Evolutionary conservation across 1,140 invertebrate genomes (phyloP).

Genomic region (Aleiodes sp.): DNA sequence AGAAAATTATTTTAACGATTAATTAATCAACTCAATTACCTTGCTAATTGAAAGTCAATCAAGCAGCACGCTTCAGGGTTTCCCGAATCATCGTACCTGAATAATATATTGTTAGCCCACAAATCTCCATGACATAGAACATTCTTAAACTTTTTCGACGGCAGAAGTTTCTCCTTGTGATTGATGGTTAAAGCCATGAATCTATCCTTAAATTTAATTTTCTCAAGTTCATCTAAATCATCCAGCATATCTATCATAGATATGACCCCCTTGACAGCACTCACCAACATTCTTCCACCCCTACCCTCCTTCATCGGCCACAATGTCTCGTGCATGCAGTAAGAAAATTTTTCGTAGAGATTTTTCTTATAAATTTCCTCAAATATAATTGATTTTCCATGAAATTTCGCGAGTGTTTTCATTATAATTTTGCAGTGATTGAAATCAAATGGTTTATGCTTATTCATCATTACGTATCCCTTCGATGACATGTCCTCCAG

Average conservation of each 20-base stretch:
- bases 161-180: slow-evolving; percentile 53
- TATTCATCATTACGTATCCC: slow-evolving; percentile 66
- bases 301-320: slow-evolving; percentile 60
- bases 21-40: slow-evolving; percentile 57
- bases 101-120: slow-evolving; percentile 75
- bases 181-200: slow-evolving; percentile 25
- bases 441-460: slow-evolving; percentile 65
- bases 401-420: slow-evolving; percentile 67
- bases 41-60: slow-evolving; percentile 72
- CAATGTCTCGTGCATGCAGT: slow-evolving; percentile 67
- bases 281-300: slow-evolving; percentile 43
- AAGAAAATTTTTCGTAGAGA: slow-evolving; percentile 62
- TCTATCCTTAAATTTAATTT: slow-evolving; percentile 38
- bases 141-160: slow-evolving; percentile 64
- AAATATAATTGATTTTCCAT: slow-evolving; percentile 67
- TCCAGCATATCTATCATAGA: slow-evolving; percentile 49
- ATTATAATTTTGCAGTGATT: slow-evolving; percentile 64
- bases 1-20: too few species aligned
- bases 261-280: slow-evolving; percentile 47
- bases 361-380: slow-evolving; percentile 63
- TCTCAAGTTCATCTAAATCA: slow-evolving; percentile 33
- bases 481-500: slow-evolving; percentile 65
- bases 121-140: slow-evolving; percentile 73
- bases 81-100: slow-evolving; percentile 64
- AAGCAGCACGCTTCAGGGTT: slow-evolving; percentile 63